Conservation (phyloP, 2,888 invertebrate species). For the Megastigmus dorsalis region DNA sequence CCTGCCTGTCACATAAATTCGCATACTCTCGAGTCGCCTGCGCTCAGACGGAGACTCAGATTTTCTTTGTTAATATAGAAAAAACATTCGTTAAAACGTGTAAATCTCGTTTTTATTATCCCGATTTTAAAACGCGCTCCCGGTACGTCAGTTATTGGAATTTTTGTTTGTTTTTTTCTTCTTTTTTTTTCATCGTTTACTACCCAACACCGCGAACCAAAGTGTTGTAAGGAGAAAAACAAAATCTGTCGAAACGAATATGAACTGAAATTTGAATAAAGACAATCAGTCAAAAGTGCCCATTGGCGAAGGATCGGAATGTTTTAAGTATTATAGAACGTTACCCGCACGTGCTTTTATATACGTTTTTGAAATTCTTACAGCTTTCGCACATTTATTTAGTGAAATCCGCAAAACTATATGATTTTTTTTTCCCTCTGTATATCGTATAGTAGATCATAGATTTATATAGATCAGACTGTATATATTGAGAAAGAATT, state of each 20-base stretch:
- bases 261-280: background rate
- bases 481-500: too few species aligned
- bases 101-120: slow-evolving; percentile 16
- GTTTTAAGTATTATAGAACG: background rate
- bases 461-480: too few species aligned
- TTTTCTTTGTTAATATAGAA: slow-evolving; percentile 24
- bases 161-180: background rate
- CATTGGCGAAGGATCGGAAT: background rate
- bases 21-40: slow-evolving; percentile 26
- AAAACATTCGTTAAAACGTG: slow-evolving; percentile 16
- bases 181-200: background rate
- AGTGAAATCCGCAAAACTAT: background rate
- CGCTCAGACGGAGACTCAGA: slow-evolving; percentile 9
- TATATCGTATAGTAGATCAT: background rate
- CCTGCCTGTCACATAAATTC: slow-evolving; percentile 43
- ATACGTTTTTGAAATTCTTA: background rate
- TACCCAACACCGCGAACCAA: too few species aligned
- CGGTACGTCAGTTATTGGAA: background rate
- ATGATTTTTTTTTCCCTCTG: background rate
- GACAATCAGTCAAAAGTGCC: too few species aligned
- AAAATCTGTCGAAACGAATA: background rate
- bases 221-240: too few species aligned
- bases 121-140: slow-evolving; percentile 1
- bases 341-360: background rate
- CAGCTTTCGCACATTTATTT: background rate